Evolutionary conservation across 2,888 invertebrate species (phyloP), one percentile per base, ranked within the genome.

Genomic region (Heliconius hortense): DNA sequence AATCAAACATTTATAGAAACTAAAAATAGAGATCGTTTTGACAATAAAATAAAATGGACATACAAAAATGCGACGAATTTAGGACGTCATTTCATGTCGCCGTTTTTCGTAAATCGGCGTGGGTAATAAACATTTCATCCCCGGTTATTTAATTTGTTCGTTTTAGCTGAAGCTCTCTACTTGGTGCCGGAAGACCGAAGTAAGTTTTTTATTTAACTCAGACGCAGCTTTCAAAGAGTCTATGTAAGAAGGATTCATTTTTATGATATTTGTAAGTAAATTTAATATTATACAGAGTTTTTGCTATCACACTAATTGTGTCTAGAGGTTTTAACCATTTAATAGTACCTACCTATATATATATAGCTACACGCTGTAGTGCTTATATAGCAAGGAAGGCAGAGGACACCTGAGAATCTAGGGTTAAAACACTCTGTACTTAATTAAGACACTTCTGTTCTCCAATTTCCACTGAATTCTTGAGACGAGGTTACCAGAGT

Each of bases 81-180:
- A 66, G 66, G 26, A 48, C 67, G 73, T 59, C 56, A 67, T 72
- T 78, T 78, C 77, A 72, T 76, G 79, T 78, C 79, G 77, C 68
- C 75, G 71, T 76, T 74, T 77, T 74, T 78, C 73, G 76, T 77
- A 79, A 81, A 80, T 77, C 77, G 78, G 79, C 78, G 77, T 79
- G 79, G 79, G 80, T 82, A 82, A 83, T 84, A 82, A 80, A 80
- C 80, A 80, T 82, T 79, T 83, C 81, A 83, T 83, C 82, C 79
- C 80, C 81, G 79, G 81, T 81, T 83, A 82, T 83, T 84, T 83
- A 83, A 83, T 82, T 82, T 79, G 79, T 78, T 76, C 79, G 72
- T 75, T 75, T 75, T 60, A 56, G 68, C 69, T 70, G 70, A 79
- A 78, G 80, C 77, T 76, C 75, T 76, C 75, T 73, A 75, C 77